A percentile compares a stretch with the other conserved stretches of the same genome.
phyloP scores from a whole-genome alignment of 2,113 vertebrate genomes.

The Psilopogon haemacephalus region DNA sequence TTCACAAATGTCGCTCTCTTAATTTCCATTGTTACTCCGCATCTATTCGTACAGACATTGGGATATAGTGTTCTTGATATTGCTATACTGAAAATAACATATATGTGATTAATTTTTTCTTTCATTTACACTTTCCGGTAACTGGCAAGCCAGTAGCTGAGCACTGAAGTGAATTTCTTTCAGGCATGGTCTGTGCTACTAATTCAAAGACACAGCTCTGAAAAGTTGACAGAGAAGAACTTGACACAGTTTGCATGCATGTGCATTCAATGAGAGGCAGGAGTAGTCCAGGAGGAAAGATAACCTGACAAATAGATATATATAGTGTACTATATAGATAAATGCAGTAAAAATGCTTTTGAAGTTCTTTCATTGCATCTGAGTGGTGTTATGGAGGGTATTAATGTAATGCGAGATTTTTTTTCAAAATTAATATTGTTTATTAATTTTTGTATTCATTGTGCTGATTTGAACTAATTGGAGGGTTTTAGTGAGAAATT shows the following conservation, averaged over 20 bases:
- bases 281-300: neutral
- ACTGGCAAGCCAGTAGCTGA: conserved; percentile 30
- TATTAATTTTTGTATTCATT: too few species aligned
- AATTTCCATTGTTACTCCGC: neutral
- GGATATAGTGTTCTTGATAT: neutral
- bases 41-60: neutral
- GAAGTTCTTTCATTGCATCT: neutral
- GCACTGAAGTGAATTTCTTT: conserved; percentile 40
- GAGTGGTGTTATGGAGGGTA: too few species aligned
- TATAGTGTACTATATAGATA: neutral
- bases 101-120: neutral
- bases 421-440: too few species aligned
- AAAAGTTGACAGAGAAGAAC: neutral
- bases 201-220: neutral
- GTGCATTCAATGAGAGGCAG: neutral
- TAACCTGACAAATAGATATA: neutral
- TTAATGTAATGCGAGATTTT: too few species aligned
- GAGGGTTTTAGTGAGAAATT: too few species aligned
- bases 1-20: neutral
- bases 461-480: too few species aligned
- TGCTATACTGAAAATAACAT: neutral
- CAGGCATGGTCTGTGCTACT: conserved; percentile 19
- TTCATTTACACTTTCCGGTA: neutral
- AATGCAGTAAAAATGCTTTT: neutral
- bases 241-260: neutral